Base-by-base conservation (phyloP, 1,140 invertebrate species). In the Rhagoletis pomonella region DNA sequence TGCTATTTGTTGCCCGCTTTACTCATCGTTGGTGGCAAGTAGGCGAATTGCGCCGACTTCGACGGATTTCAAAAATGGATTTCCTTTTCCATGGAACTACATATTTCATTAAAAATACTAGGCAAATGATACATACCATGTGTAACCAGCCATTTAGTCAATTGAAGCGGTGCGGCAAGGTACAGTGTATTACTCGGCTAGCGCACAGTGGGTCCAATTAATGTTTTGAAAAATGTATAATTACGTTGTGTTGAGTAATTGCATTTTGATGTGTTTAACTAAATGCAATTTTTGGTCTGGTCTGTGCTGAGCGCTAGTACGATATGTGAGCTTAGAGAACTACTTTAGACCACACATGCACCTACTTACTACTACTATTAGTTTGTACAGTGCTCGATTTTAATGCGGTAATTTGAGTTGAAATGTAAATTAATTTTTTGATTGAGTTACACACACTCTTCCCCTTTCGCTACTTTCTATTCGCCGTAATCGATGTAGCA, bases 181-280 rank as follows among this genome's bases (percentile, higher is more conserved):
- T 87, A 81, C 86, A 44, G 69, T 62, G 86, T 60, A 81, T 42
- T 55, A 59, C 62, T 85, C n/a, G 62, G 62, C 19, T 69, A 17
- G 73, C 50, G 5, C 44, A 9, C 73, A 3, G 73, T 81, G 73
- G 42, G 73, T 62, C 87, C 85, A 88, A 88, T 86, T 88, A 88
- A 69, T 88, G 67, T 65, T 88, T 88, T 86, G 87, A 88, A 86
- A 88, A 86, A 88, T 73, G 85, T 64, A 86, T 88, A 88, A 88
- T 88, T 88, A 88, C n/a, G 85, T 73, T 86, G 81, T 86, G 87
- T 86, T 88, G 87, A 86, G 87, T 88, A 88, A 88, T 88, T 88
- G 87, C 87, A 88, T 86, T 88, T 88, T 88, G 87, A 88, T 88
- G 87, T 85, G 84, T 62, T 62, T n/a, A n/a, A n/a, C n/a, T 62